These are phyloP conservation scores for Cardiocondyla obscurior DNA, from an alignment of 1,140 invertebrate species.

Conservation along the genomic window DNA sequence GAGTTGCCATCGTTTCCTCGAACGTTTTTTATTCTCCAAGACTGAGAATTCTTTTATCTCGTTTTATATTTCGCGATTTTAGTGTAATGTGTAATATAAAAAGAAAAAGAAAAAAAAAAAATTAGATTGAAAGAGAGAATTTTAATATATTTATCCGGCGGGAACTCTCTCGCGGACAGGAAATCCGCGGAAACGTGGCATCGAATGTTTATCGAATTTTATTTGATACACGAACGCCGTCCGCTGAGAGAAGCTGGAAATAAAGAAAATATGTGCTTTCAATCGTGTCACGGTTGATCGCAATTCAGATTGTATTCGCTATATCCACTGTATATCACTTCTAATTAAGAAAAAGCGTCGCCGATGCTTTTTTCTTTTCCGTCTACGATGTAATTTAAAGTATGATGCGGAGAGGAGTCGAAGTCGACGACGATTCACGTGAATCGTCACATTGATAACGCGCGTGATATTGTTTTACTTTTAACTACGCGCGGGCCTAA, in stretches of 20 bases:
- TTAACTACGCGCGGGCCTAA: constrained; percentile 59
- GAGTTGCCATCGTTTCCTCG: constrained; percentile 57
- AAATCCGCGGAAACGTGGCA: constrained; percentile 39
- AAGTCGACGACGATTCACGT: neutral
- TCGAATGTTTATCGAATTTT: constrained; percentile 59
- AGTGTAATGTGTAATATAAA: constrained; percentile 30
- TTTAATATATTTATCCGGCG: constrained; percentile 49
- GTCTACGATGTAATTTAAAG: constrained; percentile 19
- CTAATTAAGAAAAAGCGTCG: constrained; percentile 3
- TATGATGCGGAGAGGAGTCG: neutral
- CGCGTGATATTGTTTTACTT: constrained; percentile 25
- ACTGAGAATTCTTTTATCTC: constrained; percentile 70
- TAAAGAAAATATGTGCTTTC: neutral
- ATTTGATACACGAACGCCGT: constrained; percentile 46
- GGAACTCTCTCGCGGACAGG: constrained; percentile 50
- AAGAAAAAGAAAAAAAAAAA: neutral
- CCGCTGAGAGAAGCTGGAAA: neutral
- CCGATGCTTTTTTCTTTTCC: neutral
- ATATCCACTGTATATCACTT: neutral
- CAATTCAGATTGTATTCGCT: no score
- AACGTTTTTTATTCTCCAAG: constrained; percentile 70
- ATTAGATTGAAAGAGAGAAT: neutral
- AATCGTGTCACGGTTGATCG: neutral
- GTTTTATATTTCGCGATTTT: constrained; percentile 63
- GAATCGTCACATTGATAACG: neutral